phyloP scores from a whole-genome alignment of 1,140 invertebrate species.

The Zophobas atratus region DNA sequence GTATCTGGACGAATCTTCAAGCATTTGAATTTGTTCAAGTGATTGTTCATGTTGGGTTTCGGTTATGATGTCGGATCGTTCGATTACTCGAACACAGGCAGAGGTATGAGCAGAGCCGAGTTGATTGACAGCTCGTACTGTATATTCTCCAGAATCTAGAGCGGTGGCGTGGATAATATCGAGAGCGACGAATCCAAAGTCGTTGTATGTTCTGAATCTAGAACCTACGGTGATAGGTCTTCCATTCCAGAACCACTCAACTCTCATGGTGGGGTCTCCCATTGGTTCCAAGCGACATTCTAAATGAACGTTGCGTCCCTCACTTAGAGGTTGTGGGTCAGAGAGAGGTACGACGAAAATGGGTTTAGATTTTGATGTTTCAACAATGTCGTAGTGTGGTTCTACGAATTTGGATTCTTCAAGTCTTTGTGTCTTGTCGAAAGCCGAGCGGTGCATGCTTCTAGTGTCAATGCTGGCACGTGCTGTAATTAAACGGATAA shows the following conservation, averaged over 20 bases:
- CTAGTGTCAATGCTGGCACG: slow-evolving; percentile 89
- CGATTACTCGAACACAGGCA: slow-evolving; percentile 89
- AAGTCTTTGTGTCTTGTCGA: slow-evolving; percentile 89
- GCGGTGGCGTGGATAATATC: slow-evolving; percentile 91
- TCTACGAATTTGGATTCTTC: slow-evolving; percentile 90
- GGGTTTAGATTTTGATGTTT: slow-evolving; percentile 94
- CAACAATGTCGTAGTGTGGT: slow-evolving; percentile 91
- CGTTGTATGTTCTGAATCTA: slow-evolving; percentile 94
- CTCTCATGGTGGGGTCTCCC: slow-evolving; percentile 95
- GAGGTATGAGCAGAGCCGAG: slow-evolving; percentile 93
- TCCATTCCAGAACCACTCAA: slow-evolving; percentile 97
- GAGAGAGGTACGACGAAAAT: slow-evolving; percentile 89
- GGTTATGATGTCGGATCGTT: slow-evolving; percentile 88
- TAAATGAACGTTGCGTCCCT: slow-evolving; percentile 93
- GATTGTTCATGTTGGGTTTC: slow-evolving; percentile 97
- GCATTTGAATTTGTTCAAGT: slow-evolving; percentile 93
- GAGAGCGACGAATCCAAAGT: slow-evolving; percentile 93
- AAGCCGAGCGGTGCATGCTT: slow-evolving; percentile 87
- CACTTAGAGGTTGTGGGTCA: slow-evolving; percentile 86
- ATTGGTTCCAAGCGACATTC: slow-evolving; percentile 93
- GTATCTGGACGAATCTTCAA: slow-evolving; percentile 90
- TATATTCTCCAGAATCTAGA: slow-evolving; percentile 94
- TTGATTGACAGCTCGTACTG: slow-evolving; percentile 91
- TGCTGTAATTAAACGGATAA: slow-evolving; percentile 72
- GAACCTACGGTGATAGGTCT: slow-evolving; percentile 89